These are phyloP conservation scores for Mystacornis crossleyi DNA, from an alignment of 2,113 vertebrate genomes.

Conservation along the genomic window DNA sequence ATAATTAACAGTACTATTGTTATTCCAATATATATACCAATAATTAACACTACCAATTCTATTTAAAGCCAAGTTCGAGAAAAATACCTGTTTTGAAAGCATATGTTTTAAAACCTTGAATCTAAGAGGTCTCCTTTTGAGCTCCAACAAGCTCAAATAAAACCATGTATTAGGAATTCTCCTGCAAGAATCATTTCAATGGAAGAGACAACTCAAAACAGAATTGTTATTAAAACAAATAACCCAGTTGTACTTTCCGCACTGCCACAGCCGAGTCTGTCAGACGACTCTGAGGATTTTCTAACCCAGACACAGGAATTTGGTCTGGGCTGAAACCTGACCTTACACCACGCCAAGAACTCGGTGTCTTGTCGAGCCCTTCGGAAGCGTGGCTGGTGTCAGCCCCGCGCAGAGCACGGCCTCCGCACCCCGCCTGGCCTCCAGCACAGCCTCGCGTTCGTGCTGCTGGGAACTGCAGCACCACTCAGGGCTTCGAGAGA, in stretches of 20 bases:
- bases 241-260: background rate
- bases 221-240: background rate
- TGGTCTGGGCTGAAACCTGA: slow-evolving; percentile 37
- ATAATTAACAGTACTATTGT: background rate
- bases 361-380: slow-evolving; percentile 22
- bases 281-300: background rate
- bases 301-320: slow-evolving; percentile 58
- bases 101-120: background rate
- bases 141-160: background rate
- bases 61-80: background rate
- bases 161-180: background rate
- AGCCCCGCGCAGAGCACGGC: background rate
- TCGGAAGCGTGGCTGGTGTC: background rate
- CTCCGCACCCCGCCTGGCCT: background rate
- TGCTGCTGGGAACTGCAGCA: background rate
- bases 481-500: rapidly evolving
- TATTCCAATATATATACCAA: background rate
- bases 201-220: background rate
- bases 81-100: background rate
- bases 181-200: background rate
- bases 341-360: slow-evolving; percentile 19
- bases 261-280: background rate
- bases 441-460: rapidly evolving
- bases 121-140: background rate
- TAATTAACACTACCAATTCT: background rate